Evolutionary conservation across 2,113 vertebrate species (phyloP).

Genomic region (Hypomesus transpacificus): DNA sequence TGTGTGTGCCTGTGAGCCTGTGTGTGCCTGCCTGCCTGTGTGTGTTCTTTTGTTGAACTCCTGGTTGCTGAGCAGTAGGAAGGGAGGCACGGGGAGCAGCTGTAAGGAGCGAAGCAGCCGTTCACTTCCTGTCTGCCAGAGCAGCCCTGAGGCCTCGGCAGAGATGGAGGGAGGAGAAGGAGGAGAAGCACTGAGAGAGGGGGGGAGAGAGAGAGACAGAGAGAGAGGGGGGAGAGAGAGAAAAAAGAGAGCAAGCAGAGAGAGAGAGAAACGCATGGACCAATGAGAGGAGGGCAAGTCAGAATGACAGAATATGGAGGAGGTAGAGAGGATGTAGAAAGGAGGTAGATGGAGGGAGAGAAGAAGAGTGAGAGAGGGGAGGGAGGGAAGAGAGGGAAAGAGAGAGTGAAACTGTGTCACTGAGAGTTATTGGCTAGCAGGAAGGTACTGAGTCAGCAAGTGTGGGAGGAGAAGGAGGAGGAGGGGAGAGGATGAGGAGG

Average conservation of each 20-base stretch:
- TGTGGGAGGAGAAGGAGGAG: not conserved
- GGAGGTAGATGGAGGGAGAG: not conserved
- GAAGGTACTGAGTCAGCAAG: too few relatives aligned
- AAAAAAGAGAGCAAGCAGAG: not conserved
- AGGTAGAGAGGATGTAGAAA: constrained; percentile 13
- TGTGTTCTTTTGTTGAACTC: not conserved
- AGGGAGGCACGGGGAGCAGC: not conserved
- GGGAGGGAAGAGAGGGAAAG: too few relatives aligned
- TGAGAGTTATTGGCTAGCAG: too few relatives aligned
- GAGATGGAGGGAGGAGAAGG: not conserved
- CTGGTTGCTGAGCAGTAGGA: too few relatives aligned
- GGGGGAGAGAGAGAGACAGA: not conserved
- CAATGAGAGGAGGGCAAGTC: not conserved
- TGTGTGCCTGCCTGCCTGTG: not conserved
- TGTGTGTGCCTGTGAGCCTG: constrained; percentile 23
- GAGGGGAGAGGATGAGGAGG: not conserved
- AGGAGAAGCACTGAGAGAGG: not conserved
- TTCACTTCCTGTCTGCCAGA: not conserved
- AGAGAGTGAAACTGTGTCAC: too few relatives aligned
- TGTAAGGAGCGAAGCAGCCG: not conserved
- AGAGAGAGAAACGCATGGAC: not conserved
- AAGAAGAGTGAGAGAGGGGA: too few relatives aligned
- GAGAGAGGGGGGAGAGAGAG: not conserved
- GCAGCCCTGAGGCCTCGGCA: not conserved
- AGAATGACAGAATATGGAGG: not conserved